These are phyloP conservation scores for Ardeotis arabs DNA, from an alignment of 2,113 vertebrate genomes.

Conservation along the genomic window DNA sequence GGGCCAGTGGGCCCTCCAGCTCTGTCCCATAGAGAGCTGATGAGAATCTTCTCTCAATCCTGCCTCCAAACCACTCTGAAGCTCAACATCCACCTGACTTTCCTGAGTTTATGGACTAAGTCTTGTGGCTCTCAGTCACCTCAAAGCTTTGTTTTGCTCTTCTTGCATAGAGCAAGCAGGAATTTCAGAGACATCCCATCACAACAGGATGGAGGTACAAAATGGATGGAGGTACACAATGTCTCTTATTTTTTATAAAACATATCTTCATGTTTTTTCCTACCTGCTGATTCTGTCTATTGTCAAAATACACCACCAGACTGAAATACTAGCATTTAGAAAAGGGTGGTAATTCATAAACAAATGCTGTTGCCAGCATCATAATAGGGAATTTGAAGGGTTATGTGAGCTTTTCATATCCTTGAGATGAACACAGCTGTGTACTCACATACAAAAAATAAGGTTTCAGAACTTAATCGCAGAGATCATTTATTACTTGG, in stretches of 20 bases:
- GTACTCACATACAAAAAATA: neutral
- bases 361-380: neutral
- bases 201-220: neutral
- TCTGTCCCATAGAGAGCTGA: neutral
- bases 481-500: neutral
- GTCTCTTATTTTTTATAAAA: neutral
- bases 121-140: neutral
- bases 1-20: accelerated
- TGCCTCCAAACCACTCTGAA: neutral
- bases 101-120: neutral
- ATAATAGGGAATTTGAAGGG: neutral
- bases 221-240: neutral
- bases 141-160: neutral
- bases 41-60: neutral
- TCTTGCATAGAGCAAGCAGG: neutral
- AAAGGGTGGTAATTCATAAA: neutral
- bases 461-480: neutral
- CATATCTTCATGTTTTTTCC: neutral
- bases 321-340: neutral
- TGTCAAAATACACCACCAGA: neutral
- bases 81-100: neutral
- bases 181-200: neutral
- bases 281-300: neutral
- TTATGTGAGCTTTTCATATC: neutral
- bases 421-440: neutral